Percentiles rank a stretch among this genome's conserved stretches.
Evolutionary conservation across 2,113 vertebrate genomes (phyloP).

Genomic region (Vicugna pacos): DNA sequence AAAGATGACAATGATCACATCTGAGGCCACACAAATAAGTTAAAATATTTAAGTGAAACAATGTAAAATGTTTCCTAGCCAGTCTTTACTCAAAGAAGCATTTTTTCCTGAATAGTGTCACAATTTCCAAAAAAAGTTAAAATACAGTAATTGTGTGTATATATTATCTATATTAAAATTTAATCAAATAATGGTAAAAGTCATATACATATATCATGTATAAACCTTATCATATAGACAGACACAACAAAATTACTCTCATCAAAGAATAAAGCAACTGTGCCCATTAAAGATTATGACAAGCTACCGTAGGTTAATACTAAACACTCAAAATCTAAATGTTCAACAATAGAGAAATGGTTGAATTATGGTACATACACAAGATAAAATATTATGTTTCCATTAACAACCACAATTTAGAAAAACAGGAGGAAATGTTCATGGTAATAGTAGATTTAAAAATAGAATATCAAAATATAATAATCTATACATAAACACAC

Average conservation of each 20-base stretch:
- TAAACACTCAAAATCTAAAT: conserved; percentile 4
- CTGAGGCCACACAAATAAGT: neutral
- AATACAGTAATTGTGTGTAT: neutral
- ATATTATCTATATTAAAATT: neutral
- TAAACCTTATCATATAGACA: neutral
- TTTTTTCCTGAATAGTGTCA: conserved; percentile 7
- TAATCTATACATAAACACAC: neutral
- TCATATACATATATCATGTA: neutral
- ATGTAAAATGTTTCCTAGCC: neutral
- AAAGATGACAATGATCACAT: neutral
- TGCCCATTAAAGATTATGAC: neutral
- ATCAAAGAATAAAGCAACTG: neutral
- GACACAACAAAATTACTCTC: neutral
- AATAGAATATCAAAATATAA: neutral
- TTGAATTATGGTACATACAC: neutral
- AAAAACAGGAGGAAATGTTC: neutral
- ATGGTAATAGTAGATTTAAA: neutral
- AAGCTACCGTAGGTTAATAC: neutral
- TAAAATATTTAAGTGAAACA: neutral
- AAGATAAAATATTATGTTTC: neutral
- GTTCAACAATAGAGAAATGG: neutral
- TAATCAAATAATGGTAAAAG: conserved; percentile 22
- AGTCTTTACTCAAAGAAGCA: neutral
- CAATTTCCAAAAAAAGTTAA: neutral
- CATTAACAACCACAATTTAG: neutral